These are phyloP conservation scores for Sebastes schlegelii DNA, from an alignment of 2,113 vertebrate genomes.

Conservation along the genomic window DNA sequence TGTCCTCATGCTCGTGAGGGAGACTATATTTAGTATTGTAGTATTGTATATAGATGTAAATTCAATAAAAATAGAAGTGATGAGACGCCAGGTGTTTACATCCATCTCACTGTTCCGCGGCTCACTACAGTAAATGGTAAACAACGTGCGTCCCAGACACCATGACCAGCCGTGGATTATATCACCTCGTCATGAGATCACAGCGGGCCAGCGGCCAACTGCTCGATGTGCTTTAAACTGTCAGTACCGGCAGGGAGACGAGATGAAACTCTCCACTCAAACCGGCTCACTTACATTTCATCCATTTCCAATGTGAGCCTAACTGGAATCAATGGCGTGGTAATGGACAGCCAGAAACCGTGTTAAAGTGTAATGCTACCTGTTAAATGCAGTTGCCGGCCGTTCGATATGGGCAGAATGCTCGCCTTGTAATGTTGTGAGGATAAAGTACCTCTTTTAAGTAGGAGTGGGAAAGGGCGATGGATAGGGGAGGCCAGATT, in stretches of 20 bases:
- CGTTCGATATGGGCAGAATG: slow-evolving; percentile 35
- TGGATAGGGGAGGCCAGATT: neutral
- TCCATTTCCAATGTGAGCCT: slow-evolving; percentile 57
- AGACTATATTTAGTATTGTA: neutral
- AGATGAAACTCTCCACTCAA: slow-evolving; percentile 38
- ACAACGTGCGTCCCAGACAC: slow-evolving; percentile 58
- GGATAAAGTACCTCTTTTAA: slow-evolving; percentile 21
- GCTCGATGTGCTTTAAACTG: slow-evolving; percentile 36
- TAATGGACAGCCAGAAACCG: slow-evolving; percentile 67
- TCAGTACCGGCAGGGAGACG: slow-evolving; percentile 28
- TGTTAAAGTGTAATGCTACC: slow-evolving; percentile 63
- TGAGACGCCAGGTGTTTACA: slow-evolving; percentile 11
- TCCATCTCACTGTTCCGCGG: slow-evolving; percentile 15
- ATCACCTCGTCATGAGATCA: slow-evolving; percentile 69
- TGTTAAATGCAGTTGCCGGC: slow-evolving; percentile 54
- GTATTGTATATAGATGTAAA: slow-evolving; percentile 1
- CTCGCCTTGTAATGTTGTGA: slow-evolving; percentile 28
- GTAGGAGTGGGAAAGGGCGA: slow-evolving; percentile 14
- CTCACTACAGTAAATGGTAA: slow-evolving; percentile 46
- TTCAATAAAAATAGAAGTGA: slow-evolving; percentile 12
- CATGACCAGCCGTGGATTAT: slow-evolving; percentile 59
- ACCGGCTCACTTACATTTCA: slow-evolving; percentile 49
- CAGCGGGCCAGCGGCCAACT: slow-evolving; percentile 41
- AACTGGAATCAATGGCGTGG: slow-evolving; percentile 68
- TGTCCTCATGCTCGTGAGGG: neutral